A percentile compares a stretch with the other conserved stretches of the same genome.
Evolutionary conservation across 2,113 vertebrate genomes (phyloP).

Genomic region (Colinus virginianus): DNA sequence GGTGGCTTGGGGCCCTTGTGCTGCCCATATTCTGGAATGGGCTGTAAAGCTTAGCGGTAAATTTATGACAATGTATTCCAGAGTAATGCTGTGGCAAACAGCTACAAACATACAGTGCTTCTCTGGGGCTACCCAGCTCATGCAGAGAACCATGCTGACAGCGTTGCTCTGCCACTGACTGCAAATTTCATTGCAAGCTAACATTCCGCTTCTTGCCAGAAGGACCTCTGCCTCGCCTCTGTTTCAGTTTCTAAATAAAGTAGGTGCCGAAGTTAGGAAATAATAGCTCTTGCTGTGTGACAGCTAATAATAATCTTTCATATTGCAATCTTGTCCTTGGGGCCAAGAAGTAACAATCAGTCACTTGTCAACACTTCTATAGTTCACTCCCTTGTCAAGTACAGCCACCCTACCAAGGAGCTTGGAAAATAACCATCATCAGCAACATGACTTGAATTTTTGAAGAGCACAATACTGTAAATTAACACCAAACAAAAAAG

Average conservation of each 20-base stretch:
- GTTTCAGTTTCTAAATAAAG: conserved; percentile 45
- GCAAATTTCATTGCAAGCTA: not conserved
- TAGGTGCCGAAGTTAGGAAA: not conserved
- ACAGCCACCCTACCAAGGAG: not conserved
- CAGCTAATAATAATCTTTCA: conserved; percentile 12
- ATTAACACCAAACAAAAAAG: not conserved
- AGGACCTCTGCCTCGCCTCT: conserved; percentile 12
- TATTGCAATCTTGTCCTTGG: not conserved
- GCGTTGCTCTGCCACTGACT: not conserved
- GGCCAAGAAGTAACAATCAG: conserved; percentile 28
- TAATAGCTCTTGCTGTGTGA: not conserved
- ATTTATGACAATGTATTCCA: not conserved
- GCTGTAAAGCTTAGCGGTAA: not conserved
- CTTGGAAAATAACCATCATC: not conserved
- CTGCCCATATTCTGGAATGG: not conserved
- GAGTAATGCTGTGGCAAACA: not conserved
- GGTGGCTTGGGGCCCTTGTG: not conserved
- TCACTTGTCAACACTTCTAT: conserved; percentile 24
- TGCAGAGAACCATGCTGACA: not conserved
- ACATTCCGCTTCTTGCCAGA: not conserved
- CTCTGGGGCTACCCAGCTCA: not conserved
- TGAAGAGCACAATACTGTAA: not conserved
- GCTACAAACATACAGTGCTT: not conserved
- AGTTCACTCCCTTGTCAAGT: not conserved
- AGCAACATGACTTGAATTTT: conserved; percentile 18